These are phyloP conservation scores for Drosophila hamatofila DNA, from an alignment of 2,888 invertebrate species.

Conservation along the genomic window DNA sequence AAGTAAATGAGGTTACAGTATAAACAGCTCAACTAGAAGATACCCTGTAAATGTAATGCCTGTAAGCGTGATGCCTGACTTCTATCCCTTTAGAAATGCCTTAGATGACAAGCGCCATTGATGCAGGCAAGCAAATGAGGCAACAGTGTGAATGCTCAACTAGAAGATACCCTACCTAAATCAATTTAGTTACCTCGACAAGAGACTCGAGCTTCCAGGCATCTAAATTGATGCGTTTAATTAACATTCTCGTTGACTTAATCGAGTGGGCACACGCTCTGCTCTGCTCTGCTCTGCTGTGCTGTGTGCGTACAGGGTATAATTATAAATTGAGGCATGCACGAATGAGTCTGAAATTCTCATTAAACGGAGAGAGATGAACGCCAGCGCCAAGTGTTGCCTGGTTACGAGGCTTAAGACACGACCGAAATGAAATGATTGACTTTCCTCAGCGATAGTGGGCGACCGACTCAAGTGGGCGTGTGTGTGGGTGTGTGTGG, in stretches of 20 bases:
- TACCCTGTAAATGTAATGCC: too few relatives aligned
- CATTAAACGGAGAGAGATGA: conserved; percentile 29
- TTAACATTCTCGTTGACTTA: background rate
- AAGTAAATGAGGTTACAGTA: background rate
- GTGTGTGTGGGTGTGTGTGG: background rate
- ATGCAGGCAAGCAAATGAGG: too few relatives aligned
- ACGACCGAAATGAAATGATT: conserved; percentile 47
- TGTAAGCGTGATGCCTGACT: too few relatives aligned
- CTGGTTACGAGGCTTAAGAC: conserved; percentile 18
- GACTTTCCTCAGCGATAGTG: conserved; percentile 8
- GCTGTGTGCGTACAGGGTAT: conserved; percentile 5
- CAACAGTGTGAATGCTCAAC: too few relatives aligned
- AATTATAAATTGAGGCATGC: conserved; percentile 8
- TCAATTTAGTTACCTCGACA: too few relatives aligned
- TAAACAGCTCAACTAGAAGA: too few relatives aligned
- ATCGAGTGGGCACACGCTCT: background rate
- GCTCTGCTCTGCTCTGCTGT: too few relatives aligned
- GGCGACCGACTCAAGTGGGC: background rate
- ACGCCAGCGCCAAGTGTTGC: conserved; percentile 20
- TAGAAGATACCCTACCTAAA: too few relatives aligned
- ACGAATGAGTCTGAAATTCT: conserved; percentile 19
- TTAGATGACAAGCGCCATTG: too few relatives aligned
- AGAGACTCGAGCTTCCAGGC: too few relatives aligned
- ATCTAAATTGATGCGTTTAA: background rate
- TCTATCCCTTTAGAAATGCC: too few relatives aligned